Evolutionary conservation across 2,888 invertebrate species (phyloP), one percentile per base, ranked within the genome.

Genomic region (Agrilus mali): DNA sequence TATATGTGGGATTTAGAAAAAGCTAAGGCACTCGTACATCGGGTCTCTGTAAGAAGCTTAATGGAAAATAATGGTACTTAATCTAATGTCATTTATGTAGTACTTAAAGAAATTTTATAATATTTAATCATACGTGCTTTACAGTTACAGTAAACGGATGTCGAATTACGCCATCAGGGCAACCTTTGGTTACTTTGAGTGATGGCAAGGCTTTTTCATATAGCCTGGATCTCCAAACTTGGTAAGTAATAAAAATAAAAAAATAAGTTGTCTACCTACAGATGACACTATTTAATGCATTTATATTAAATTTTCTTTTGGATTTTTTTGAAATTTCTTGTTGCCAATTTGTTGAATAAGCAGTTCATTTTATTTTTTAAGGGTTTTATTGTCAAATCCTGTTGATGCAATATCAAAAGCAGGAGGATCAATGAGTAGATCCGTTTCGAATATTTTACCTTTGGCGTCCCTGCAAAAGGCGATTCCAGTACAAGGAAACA

Each of bases 171-270:
- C 66, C 59, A 56, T 70, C 83, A 12, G 80, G 86, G 48, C 78
- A 82, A 59, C 92, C 93, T 0, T 73, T 92, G 60, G 72, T 95
- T 50, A 78, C 85, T n/a, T 73, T 94, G 32, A 83, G 82, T 31
- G 88, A 84, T 60, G 88, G 89, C 17, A 81, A 83, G 60, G 85
- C 89, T 2, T 94, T 85, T 59, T 81, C 87, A 45, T 94, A 84
- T 63, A 82, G 84, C 53, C 71, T 76, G 51, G 80, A 83, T 57
- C 71, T 94, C 57, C 77, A 77, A 56, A 73, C 82, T 5, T 83
- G 86, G 92, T 80, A 68, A 72, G 68, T 65, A 53, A 15, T 49
- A 45, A 37, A 41, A 32, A 36, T 56, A 59, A 45, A 65, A 40
- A 39, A 20, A 20, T 4, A 20, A 20, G 10, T 10, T 27, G 3